Conservation (phyloP, 2,113 vertebrate species). For the Megaleporinus macrocephalus region DNA sequence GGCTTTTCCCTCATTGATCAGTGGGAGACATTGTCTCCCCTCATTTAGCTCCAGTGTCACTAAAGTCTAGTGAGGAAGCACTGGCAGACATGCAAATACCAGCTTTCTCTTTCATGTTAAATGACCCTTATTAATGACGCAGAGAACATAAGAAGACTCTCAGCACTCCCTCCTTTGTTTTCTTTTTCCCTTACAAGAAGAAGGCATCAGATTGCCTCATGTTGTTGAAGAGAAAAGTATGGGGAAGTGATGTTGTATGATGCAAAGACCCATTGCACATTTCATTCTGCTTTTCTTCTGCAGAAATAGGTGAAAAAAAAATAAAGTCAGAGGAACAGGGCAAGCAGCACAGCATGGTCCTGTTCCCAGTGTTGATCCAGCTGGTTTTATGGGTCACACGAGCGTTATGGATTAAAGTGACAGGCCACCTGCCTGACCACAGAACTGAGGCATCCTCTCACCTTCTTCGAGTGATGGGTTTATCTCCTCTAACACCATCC, state of each 20-base stretch:
- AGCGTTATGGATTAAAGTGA: conserved; percentile 27
- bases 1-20: conserved; percentile 63
- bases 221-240: not conserved
- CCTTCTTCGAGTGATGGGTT: conserved; percentile 24
- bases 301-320: conserved; percentile 1
- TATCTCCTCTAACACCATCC: conserved; percentile 41
- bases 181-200: not conserved
- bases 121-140: conserved; percentile 55
- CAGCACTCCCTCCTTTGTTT: not conserved
- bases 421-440: not conserved
- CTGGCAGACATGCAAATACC: conserved; percentile 23
- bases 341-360: not conserved
- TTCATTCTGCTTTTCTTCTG: not conserved
- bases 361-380: not conserved
- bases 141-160: conserved; percentile 14
- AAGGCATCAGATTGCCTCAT: not conserved
- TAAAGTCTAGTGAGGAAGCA: conserved; percentile 43
- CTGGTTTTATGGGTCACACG: conserved; percentile 9
- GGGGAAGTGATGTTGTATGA: not conserved
- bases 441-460: conserved; percentile 20
- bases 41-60: conserved; percentile 56
- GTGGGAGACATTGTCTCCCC: conserved; percentile 62
- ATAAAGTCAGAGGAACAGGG: not conserved
- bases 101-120: conserved; percentile 42
- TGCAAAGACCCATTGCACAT: not conserved